Conservation (phyloP, 2,113 vertebrate species). For the Lota lota region DNA sequence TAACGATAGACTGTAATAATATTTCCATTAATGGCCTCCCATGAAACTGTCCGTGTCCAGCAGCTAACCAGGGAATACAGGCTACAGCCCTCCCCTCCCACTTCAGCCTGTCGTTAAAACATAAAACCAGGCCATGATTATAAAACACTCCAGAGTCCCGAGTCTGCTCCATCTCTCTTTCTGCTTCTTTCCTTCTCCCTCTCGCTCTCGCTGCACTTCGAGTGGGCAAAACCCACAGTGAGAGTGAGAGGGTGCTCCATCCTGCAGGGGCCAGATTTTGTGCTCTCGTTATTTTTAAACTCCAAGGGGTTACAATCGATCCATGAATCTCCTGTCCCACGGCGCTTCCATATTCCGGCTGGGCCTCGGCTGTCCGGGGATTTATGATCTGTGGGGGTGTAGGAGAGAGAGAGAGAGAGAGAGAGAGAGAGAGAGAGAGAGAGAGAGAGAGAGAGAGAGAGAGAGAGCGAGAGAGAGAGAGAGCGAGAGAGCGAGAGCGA, state of each 20-base stretch:
- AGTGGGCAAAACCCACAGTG: slow-evolving; percentile 45
- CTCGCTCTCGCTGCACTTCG: slow-evolving; percentile 17
- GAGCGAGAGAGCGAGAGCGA: not conserved
- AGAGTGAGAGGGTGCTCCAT: no score
- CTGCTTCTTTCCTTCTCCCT: slow-evolving; percentile 43
- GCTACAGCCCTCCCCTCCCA: slow-evolving; percentile 21
- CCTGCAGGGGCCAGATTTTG: slow-evolving; percentile 8
- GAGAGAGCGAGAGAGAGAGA: not conserved
- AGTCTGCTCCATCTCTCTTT: not conserved
- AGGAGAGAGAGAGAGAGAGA: not conserved
- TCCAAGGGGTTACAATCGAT: slow-evolving; percentile 55
- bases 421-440: not conserved
- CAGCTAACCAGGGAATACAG: slow-evolving; percentile 21
- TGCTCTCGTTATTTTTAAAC: slow-evolving; percentile 67
- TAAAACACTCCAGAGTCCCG: slow-evolving; percentile 17
- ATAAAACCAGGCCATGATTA: slow-evolving; percentile 20
- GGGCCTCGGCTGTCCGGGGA: slow-evolving; percentile 42
- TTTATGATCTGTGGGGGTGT: slow-evolving; percentile 51
- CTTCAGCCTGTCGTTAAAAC: slow-evolving; percentile 35
- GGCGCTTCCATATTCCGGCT: slow-evolving; percentile 41
- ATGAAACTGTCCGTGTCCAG: slow-evolving; percentile 47
- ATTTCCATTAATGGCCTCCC: slow-evolving; percentile 54
- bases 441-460: not conserved
- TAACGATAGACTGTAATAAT: slow-evolving; percentile 48
- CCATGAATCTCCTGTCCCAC: slow-evolving; percentile 59